Base-by-base conservation (phyloP, 2,113 vertebrate genomes). In the Percopsis transmontana region DNA sequence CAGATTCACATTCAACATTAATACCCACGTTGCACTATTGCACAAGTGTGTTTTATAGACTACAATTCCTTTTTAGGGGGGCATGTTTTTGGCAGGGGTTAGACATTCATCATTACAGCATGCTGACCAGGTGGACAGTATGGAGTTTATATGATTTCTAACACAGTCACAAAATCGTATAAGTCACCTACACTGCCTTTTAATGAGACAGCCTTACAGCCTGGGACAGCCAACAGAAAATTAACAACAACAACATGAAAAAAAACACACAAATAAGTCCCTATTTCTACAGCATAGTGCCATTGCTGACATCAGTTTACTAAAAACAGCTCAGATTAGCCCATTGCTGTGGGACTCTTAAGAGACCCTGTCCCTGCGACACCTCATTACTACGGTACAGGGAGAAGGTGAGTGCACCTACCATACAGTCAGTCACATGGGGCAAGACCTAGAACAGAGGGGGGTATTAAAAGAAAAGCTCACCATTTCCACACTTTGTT, bases 371-470 rank as follows among this genome's bases (percentile, higher is more conserved):
- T n/a, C n/a, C n/a, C n/a, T n/a, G n/a, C n/a, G n/a, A n/a, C 90
- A 93, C 70, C 91, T 92, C 66, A 94, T 94, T n/a, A 94, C 92
- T 20, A 92, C 92, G 1, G 93, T 94, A 48, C 93, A 94, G 82
- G 93, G 92, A 69, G 93, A 94, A 5, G 93, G 93, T 94, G 68
- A 87, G 91, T 74, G 11, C 18, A 5, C 3, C 15, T 48, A 33
- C 27, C 27, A 33, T 33, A 7, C 8, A 4, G n/a, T n/a, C n/a
- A n/a, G n/a, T n/a, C 60, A 62, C 48, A 12, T 55, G 53, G 13
- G 27, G n/a, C 5, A 33, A 33, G 27, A 7, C 27, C 27, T 7
- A 33, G 47, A 50, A 18, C 18, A 12, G 44, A 47, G 45, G 16
- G 44, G 16, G 44, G 16, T 15, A 55, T 1, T 3, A 15, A 33